Percentiles rank a stretch among this genome's conserved stretches.
Evolutionary conservation across 2,113 vertebrate species (phyloP).

Genomic region (Synchiropus splendidus): DNA sequence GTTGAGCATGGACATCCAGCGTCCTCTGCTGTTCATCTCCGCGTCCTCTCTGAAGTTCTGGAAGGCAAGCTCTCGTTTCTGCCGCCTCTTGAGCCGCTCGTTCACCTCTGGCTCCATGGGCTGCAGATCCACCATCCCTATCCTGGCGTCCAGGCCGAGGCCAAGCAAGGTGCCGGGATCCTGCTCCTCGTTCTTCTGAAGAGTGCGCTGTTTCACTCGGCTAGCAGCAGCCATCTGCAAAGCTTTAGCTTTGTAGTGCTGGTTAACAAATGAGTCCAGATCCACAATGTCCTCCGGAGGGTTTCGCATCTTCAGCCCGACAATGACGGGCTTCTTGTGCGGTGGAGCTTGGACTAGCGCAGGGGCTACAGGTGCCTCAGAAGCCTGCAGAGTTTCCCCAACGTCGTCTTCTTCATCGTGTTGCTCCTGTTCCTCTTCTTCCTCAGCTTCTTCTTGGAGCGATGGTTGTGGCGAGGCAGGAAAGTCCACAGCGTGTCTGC

Average conservation of each 20-base stretch:
- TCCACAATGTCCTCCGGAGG: slow-evolving; percentile 73
- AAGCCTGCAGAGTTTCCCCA: slow-evolving; percentile 10
- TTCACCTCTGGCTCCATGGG: slow-evolving; percentile 27
- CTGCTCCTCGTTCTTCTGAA: slow-evolving; percentile 45
- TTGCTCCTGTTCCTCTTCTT: slow-evolving; percentile 29
- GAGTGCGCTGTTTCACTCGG: slow-evolving; percentile 35
- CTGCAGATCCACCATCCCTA: slow-evolving; percentile 46
- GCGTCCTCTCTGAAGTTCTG: slow-evolving; percentile 29
- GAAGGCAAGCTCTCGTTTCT: slow-evolving; percentile 45
- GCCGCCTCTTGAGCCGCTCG: slow-evolving; percentile 18
- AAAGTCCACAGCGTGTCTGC: slow-evolving; percentile 26
- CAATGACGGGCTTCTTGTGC: slow-evolving; percentile 53
- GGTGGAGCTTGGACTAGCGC: neutral
- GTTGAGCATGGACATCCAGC: slow-evolving; percentile 73
- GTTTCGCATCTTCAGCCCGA: slow-evolving; percentile 43
- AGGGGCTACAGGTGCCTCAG: slow-evolving; percentile 22
- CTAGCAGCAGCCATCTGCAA: slow-evolving; percentile 39
- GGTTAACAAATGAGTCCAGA: slow-evolving; percentile 73
- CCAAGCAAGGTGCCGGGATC: slow-evolving; percentile 23
- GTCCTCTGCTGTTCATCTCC: slow-evolving; percentile 24
- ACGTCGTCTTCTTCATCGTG: slow-evolving; percentile 31
- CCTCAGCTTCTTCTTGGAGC: slow-evolving; percentile 9
- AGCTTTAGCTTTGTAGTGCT: slow-evolving; percentile 71
- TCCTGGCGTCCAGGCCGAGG: slow-evolving; percentile 22
- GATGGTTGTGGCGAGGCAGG: neutral